Conservation (phyloP, 1,140 invertebrate species). For the Drosophila nebulosa region DNA sequence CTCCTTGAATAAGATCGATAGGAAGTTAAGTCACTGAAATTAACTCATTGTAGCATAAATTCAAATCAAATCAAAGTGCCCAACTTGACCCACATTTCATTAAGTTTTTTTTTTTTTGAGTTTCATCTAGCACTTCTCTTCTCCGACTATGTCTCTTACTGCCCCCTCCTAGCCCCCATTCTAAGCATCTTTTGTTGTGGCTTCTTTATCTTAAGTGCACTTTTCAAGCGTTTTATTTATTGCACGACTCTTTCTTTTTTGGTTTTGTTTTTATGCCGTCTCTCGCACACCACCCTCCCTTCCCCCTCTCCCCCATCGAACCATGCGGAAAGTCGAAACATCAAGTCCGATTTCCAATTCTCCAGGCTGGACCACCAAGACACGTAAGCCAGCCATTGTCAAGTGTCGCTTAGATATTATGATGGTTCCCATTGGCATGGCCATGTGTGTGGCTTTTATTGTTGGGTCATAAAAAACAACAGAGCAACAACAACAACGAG, state of each 20-base stretch:
- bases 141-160: conserved; percentile 25
- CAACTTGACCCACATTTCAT: conserved; percentile 58
- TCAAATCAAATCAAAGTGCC: neutral
- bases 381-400: conserved; percentile 68
- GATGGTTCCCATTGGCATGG: conserved; percentile 61
- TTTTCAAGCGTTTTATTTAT: conserved; percentile 75
- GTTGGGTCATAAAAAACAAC: conserved; percentile 53
- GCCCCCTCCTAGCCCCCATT: conserved; percentile 22
- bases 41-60: no score
- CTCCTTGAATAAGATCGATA: no score
- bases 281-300: neutral
- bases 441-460: conserved; percentile 69
- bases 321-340: conserved; percentile 49
- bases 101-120: conserved; percentile 24
- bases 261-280: conserved; percentile 3
- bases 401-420: conserved; percentile 66
- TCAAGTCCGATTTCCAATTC: conserved; percentile 37
- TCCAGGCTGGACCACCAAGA: conserved; percentile 36
- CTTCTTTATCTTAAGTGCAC: conserved; percentile 70
- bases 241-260: conserved; percentile 64
- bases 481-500: conserved; percentile 17
- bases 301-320: neutral
- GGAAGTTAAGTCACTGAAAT: no score
- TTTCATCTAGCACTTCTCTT: neutral
- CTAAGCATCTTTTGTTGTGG: conserved; percentile 25